These are phyloP conservation scores for Brachionus asplanchnoidis DNA, from an alignment of 1,140 invertebrate species.

Conservation along the genomic window DNA sequence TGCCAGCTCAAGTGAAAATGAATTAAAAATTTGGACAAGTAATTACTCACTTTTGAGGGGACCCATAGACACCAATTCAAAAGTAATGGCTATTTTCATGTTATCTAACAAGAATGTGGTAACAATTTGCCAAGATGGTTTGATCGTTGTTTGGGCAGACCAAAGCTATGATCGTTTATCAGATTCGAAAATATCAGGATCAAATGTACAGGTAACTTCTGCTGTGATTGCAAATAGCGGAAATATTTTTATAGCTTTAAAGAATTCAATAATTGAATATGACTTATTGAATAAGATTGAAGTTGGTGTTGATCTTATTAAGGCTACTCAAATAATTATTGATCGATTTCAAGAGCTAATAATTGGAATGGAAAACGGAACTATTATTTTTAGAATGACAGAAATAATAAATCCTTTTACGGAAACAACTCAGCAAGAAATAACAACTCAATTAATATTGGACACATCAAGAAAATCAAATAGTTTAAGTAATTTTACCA, in stretches of 20 bases:
- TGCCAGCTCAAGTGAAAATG: background rate
- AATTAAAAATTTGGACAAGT: background rate
- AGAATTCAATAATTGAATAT: background rate
- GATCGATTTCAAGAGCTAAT: background rate
- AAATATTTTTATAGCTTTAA: background rate
- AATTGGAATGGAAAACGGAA: background rate
- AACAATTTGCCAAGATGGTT: background rate
- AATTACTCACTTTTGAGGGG: background rate
- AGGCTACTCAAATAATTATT: background rate
- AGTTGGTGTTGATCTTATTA: background rate
- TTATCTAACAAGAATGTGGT: background rate
- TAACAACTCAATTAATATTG: background rate
- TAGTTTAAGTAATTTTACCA: no score
- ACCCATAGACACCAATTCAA: background rate
- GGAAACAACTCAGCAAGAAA: no score
- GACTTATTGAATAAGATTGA: background rate
- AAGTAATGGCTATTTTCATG: background rate
- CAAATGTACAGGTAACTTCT: background rate
- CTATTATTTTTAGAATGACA: background rate
- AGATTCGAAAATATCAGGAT: background rate
- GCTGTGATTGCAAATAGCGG: background rate
- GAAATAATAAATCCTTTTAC: background rate
- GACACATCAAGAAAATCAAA: no score
- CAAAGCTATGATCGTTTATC: background rate
- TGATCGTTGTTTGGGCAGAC: background rate